Base-by-base conservation (phyloP, 2,113 vertebrate genomes). In the Pelecanoides urinatrix region DNA sequence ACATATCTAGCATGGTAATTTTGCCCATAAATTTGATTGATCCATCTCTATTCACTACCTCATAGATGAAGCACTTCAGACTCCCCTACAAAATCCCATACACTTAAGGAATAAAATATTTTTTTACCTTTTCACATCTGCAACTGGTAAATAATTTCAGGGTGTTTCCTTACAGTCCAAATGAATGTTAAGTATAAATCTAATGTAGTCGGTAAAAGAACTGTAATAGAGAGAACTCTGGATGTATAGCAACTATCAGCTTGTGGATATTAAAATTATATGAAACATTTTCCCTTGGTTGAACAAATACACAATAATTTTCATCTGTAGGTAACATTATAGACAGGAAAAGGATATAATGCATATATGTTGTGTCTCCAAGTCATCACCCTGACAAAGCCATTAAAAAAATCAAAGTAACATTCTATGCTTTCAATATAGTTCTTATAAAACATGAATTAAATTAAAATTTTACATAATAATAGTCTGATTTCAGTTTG, bases 391-490 rank as follows among this genome's bases (percentile, higher is more conserved):
- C 23, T 86, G 45, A 85, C 13, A 89, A 62, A 81, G 63, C 71
- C 70, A 81, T 22, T 93, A 45, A 73, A 94, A 92, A 95, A 96
- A 96, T 77, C 12, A 32, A 96, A 96, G 63, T 68, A 95, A 96
- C 42, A 94, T 61, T 70, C 55, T 40, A 50, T 72, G 45, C 63
- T 97, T 97, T 95, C 66, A 95, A 89, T 67, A 63, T 20, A 74
- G 40, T 76, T 96, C 52, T 90, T 90, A 66, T 36, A 92, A 91
- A 95, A 94, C 66, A 45, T 53, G 34, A 52, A 88, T 92, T 88
- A 93, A 93, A 97, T 93, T 94, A 91, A 81, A 91, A 88, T 96
- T 97, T 94, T 91, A 90, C 49, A 94, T 91, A 95, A 95, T 94
- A 97, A 56, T 76, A 72, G 47, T 94, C 59, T 65, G 47, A 94